Conservation (phyloP, 2,888 invertebrate species). For the Rhamphomyia laevipes region DNA sequence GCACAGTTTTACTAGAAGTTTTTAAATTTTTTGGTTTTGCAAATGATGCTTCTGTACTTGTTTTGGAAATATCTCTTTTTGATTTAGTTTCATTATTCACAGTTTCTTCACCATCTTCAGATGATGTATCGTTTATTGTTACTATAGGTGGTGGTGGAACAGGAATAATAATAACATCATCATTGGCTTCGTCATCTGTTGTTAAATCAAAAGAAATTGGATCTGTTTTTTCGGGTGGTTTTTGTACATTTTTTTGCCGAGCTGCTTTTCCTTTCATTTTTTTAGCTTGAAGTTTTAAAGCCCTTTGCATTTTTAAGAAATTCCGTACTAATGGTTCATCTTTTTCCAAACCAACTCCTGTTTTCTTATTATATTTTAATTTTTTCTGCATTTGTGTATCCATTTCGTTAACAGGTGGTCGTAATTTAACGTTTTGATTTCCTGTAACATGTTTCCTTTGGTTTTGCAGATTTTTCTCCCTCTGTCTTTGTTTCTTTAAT, state of each 20-base stretch:
- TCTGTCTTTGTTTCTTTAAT: too few species aligned
- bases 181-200: conserved; percentile 21
- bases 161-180: conserved; percentile 30
- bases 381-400: not conserved
- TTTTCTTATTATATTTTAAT: not conserved
- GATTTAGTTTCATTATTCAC: conserved; percentile 11
- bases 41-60: conserved; percentile 1
- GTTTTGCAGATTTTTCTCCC: too few species aligned
- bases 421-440: too few species aligned
- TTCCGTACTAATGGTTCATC: too few species aligned
- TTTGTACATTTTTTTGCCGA: not conserved
- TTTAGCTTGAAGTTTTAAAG: conserved; percentile 21
- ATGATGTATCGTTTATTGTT: conserved; percentile 24
- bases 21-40: conserved; percentile 9
- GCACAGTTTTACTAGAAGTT: not conserved
- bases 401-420: too few species aligned
- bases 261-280: conserved; percentile 13
- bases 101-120: conserved; percentile 25
- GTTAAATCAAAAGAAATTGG: conserved; percentile 21
- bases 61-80: conserved; percentile 10
- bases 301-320: conserved; percentile 14
- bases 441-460: too few species aligned
- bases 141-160: conserved; percentile 25
- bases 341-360: too few species aligned
- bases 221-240: conserved; percentile 11